Evolutionary conservation across 2,797 vertebrate species (phyloP).

Genomic region (Hapalemur alaotrensis): DNA sequence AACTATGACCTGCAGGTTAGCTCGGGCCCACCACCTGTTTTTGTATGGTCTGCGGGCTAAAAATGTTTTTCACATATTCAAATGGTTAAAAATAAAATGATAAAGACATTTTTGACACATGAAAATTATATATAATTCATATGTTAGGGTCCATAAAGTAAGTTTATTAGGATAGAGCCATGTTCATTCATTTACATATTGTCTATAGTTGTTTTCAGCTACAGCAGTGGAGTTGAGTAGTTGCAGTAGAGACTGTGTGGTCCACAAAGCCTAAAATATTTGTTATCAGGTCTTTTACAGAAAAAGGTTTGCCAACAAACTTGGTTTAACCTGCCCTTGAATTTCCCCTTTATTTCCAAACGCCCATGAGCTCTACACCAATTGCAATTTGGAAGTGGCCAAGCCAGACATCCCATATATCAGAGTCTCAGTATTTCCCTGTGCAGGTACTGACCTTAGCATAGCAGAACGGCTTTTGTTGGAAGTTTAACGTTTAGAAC

Average conservation of each 20-base stretch:
- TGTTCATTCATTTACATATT: neutral
- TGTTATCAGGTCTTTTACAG: neutral
- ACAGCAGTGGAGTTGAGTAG: neutral
- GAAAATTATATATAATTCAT: neutral
- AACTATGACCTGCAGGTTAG: neutral
- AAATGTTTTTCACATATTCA: neutral
- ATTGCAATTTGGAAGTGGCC: neutral
- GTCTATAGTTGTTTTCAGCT: neutral
- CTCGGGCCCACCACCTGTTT: neutral
- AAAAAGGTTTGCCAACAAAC: neutral
- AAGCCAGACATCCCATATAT: accelerated
- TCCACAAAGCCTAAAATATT: neutral
- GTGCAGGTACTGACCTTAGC: neutral
- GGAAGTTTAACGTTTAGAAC: neutral
- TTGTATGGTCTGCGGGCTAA: neutral
- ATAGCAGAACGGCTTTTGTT: neutral
- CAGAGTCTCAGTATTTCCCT: neutral
- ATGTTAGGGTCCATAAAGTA: neutral
- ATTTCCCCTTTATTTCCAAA: neutral
- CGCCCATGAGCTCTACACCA: neutral
- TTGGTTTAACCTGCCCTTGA: neutral
- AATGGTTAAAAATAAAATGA: neutral
- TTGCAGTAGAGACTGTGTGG: neutral
- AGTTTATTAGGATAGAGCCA: neutral
- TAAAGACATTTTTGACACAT: neutral